Evolutionary conservation across 2,797 vertebrate species (phyloP), one percentile per base, ranked within the genome.

Genomic region (Cynopterus sphinx): DNA sequence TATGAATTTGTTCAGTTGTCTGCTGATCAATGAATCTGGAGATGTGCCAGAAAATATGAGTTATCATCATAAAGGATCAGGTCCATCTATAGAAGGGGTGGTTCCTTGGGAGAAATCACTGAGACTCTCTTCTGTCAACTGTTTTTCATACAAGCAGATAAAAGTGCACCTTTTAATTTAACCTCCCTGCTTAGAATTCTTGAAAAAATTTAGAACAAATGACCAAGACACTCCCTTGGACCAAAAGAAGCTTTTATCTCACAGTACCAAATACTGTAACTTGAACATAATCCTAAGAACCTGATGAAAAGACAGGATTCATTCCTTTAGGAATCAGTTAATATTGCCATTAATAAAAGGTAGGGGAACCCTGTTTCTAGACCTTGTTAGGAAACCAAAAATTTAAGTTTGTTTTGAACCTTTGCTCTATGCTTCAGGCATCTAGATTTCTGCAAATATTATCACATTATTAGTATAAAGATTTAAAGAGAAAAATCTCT

Each of bases 1-100:
- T 93, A 51, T 4, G 26, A 49, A 73, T 79, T 78, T 91, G 49
- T 85, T 94, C 90, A 75, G 77, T 79, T 94, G 36, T 84, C 68
- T 95, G 68, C 46, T 95, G 68, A 91, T 75, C 78, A 71, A 24
- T 28, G 86, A 43, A 86, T 39, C 82, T 91, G 67, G 91, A 90
- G 74, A 57, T n/a, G 39, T 9, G 26, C 79, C 33, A 17, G 59
- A 28, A 26, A 84, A 33, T 49, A 36, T 82, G 78, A 95, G 53
- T 95, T 46, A 87, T 5, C 33, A 11, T 5, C 33, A 11, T 51
- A 61, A 82, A 75, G 16, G 24, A 87, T 71, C 39, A 28, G 63
- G 61, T 73, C 36, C 71, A 36, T 70, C 28, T 65, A 39, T 3
- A 79, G 65, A 33, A 17, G 10, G 43, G 49, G 28, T 19, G 24